These are phyloP conservation scores for Apodemia duryi DNA, from an alignment of 2,888 invertebrate genomes.

Conservation along the genomic window DNA sequence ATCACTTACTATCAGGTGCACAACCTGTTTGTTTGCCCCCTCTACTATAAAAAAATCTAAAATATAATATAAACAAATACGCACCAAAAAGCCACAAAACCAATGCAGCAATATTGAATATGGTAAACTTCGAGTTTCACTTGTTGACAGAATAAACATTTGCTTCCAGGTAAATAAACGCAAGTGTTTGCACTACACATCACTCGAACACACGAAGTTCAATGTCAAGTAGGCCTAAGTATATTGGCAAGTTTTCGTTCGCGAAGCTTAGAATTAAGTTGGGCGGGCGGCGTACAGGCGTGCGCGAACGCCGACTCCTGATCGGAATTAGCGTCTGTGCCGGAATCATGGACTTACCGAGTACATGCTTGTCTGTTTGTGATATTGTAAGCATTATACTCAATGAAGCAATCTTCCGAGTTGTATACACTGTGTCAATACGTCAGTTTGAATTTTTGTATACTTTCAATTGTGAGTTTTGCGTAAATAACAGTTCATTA, in stretches of 20 bases:
- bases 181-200: conserved; percentile 38
- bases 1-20: no score
- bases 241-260: conserved; percentile 1
- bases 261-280: conserved; percentile 29
- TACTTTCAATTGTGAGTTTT: background rate
- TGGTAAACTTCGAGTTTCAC: conserved; percentile 45
- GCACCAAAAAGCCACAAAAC: conserved; percentile 22
- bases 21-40: no score
- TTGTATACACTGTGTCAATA: conserved; percentile 24
- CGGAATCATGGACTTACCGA: conserved; percentile 32
- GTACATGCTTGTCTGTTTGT: conserved; percentile 14
- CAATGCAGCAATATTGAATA: conserved; percentile 34
- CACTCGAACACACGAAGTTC: conserved; percentile 16
- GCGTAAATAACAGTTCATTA: background rate
- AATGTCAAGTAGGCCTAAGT: background rate
- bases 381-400: conserved; percentile 16
- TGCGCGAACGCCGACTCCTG: conserved; percentile 67
- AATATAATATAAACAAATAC: background rate
- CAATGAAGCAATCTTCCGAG: conserved; percentile 9
- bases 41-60: background rate
- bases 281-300: conserved; percentile 72
- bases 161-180: conserved; percentile 44
- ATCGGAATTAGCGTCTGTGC: conserved; percentile 54
- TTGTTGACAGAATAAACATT: conserved; percentile 66
- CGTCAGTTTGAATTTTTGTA: background rate